phyloP scores from a whole-genome alignment of 2,888 invertebrate species.

The Dynastes hyllus region DNA sequence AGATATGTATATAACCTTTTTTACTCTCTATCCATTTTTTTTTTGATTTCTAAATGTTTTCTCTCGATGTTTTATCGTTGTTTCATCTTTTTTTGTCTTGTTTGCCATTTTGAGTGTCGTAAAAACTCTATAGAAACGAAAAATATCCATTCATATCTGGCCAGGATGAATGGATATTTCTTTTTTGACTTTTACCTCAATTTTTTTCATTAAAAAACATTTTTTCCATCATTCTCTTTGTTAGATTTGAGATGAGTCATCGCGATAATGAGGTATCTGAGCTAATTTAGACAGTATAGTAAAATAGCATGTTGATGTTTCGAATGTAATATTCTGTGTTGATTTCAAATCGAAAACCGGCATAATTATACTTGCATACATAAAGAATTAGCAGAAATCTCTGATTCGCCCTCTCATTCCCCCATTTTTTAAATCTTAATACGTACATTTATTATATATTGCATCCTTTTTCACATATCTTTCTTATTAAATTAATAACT shows the following conservation, averaged over 20 bases:
- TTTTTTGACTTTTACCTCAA: slow-evolving; percentile 10
- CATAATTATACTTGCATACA: not conserved
- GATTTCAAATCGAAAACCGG: not conserved
- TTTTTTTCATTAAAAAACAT: not conserved
- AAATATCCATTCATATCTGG: slow-evolving; percentile 41
- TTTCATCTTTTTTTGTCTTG: slow-evolving; percentile 3
- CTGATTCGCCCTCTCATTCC: slow-evolving; percentile 15
- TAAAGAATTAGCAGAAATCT: slow-evolving; percentile 40
- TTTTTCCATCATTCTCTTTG: not conserved
- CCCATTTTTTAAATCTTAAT: not conserved
- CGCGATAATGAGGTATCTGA: slow-evolving; percentile 17
- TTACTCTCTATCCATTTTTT: slow-evolving; percentile 26
- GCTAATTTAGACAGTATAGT: not conserved
- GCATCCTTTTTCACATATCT: not conserved
- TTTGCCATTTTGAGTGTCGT: slow-evolving; percentile 2
- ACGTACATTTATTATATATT: not conserved
- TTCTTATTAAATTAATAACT: not conserved
- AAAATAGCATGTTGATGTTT: no score
- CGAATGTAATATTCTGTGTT: slow-evolving; percentile 3
- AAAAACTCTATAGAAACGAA: not conserved
- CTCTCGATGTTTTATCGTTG: slow-evolving; percentile 19
- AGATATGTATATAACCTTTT: slow-evolving; percentile 35
- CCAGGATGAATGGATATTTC: slow-evolving; percentile 40
- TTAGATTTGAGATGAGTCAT: slow-evolving; percentile 13
- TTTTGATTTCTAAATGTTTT: slow-evolving; percentile 32